Percentiles rank a stretch among this genome's conserved stretches.
Evolutionary conservation across 2,113 vertebrate species (phyloP).

Genomic region (Panthera leo): DNA sequence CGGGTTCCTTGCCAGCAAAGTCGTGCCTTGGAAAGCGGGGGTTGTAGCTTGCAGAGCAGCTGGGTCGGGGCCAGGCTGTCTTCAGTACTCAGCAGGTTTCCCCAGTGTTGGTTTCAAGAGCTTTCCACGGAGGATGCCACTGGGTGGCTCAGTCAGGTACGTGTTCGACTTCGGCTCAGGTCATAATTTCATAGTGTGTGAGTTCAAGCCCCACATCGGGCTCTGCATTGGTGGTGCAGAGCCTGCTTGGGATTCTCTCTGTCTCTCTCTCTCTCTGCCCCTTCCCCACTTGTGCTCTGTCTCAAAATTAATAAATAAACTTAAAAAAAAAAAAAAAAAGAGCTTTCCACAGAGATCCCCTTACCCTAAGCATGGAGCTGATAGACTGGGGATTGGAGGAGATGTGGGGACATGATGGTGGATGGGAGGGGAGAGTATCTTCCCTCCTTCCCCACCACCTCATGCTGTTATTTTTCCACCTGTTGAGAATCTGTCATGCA

Average conservation of each 20-base stretch:
- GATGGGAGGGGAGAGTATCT: neutral
- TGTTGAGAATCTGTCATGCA: neutral
- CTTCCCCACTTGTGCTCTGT: too few relatives aligned
- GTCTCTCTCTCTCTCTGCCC: too few relatives aligned
- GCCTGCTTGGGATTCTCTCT: too few relatives aligned
- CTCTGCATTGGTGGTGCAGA: too few relatives aligned
- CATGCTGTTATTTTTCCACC: neutral
- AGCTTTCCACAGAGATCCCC: neutral
- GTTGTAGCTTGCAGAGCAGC: neutral
- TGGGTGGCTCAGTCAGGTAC: too few relatives aligned
- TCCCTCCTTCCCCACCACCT: neutral
- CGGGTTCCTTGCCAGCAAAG: fast-evolving
- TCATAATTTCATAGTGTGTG: too few relatives aligned
- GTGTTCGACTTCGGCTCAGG: too few relatives aligned
- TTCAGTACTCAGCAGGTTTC: neutral
- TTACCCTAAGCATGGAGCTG: neutral
- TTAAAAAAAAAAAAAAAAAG: neutral
- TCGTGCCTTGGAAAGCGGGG: neutral
- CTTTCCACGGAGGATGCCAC: neutral
- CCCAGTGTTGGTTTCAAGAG: neutral
- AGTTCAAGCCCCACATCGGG: too few relatives aligned
- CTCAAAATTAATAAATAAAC: too few relatives aligned
- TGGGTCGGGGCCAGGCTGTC: fast-evolving
- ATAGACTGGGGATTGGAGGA: neutral
- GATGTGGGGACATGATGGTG: fast-evolving